Evolutionary conservation across 2,888 invertebrate genomes (phyloP).

Genomic region (Melanostoma scalare): DNA sequence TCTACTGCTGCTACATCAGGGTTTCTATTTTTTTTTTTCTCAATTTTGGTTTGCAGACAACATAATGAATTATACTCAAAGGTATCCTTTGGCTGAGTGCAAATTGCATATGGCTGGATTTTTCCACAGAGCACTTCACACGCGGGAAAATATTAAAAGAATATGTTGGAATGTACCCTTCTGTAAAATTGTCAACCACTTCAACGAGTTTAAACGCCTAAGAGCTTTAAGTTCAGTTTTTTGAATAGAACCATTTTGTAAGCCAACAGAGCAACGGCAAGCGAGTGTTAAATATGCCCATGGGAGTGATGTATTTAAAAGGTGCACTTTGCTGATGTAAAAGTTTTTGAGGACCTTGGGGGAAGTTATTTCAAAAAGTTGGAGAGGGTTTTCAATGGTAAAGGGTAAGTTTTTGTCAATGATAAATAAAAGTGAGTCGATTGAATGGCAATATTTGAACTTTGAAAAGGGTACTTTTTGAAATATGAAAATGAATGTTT

Average conservation of each 20-base stretch:
- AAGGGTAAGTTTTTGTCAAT: background rate
- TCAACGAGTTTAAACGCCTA: constrained; percentile 56
- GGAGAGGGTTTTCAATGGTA: background rate
- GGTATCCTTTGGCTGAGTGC: constrained; percentile 59
- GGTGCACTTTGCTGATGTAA: constrained; percentile 23
- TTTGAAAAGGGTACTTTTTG: too few relatives aligned
- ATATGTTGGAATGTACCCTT: constrained; percentile 36
- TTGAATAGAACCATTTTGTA: background rate
- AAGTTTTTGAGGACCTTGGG: constrained; percentile 16
- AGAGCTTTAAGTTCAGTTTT: constrained; percentile 4
- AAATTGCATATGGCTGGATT: constrained; percentile 38
- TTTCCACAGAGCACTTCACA: constrained; percentile 4
- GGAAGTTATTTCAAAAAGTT: background rate
- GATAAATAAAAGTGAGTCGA: too few relatives aligned
- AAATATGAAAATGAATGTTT: too few relatives aligned
- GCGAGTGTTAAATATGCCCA: constrained; percentile 32
- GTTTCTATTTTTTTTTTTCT: constrained; percentile 10
- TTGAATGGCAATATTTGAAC: too few relatives aligned
- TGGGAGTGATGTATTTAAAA: constrained; percentile 32
- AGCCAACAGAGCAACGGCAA: background rate
- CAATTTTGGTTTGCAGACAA: constrained; percentile 24
- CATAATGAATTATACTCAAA: constrained; percentile 58
- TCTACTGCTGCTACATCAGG: constrained; percentile 31
- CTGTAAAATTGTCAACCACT: constrained; percentile 50
- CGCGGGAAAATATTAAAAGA: constrained; percentile 46